phyloP scores from a whole-genome alignment of 2,888 invertebrate species.

The Trissonchulus sp. region DNA sequence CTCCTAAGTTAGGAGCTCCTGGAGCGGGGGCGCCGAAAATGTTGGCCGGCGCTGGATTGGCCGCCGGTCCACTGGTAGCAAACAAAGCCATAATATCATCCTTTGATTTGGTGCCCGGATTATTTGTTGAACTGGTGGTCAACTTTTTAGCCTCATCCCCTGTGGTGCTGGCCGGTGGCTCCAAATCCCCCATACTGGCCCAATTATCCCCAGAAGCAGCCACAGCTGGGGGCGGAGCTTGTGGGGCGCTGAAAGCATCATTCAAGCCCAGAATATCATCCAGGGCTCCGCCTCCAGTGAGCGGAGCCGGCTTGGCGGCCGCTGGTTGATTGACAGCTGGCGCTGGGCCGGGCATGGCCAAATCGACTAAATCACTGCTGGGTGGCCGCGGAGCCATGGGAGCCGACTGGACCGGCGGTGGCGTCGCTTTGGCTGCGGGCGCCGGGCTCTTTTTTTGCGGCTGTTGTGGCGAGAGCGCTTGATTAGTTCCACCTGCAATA shows the following conservation, averaged over 20 bases:
- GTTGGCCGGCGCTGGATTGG: not conserved
- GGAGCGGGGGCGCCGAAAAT: too few species aligned
- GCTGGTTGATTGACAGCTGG: not conserved
- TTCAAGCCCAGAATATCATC: conserved; percentile 14
- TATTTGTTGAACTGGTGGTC: not conserved
- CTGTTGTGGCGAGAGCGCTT: not conserved
- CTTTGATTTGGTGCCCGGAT: conserved; percentile 9
- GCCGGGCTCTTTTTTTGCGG: not conserved
- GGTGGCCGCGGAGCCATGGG: too few species aligned
- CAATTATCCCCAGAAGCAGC: not conserved
- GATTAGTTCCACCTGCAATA: too few species aligned
- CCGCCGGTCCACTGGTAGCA: not conserved
- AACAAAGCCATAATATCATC: conserved; percentile 24
- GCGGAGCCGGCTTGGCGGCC: not conserved
- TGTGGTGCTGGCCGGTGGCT: not conserved
- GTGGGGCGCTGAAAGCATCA: not conserved
- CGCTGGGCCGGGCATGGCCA: not conserved
- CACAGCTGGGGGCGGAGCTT: not conserved
- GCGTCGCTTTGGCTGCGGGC: not conserved
- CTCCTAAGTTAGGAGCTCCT: too few species aligned
- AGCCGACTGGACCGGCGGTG: not conserved
- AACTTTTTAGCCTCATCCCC: not conserved
- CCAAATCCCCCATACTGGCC: not conserved
- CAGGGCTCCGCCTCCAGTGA: conserved; percentile 5
- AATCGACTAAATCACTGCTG: not conserved